Evolutionary conservation across 2,888 invertebrate genomes (phyloP), one percentile per base, ranked within the genome.

Genomic region (Augochlorella aurata): DNA sequence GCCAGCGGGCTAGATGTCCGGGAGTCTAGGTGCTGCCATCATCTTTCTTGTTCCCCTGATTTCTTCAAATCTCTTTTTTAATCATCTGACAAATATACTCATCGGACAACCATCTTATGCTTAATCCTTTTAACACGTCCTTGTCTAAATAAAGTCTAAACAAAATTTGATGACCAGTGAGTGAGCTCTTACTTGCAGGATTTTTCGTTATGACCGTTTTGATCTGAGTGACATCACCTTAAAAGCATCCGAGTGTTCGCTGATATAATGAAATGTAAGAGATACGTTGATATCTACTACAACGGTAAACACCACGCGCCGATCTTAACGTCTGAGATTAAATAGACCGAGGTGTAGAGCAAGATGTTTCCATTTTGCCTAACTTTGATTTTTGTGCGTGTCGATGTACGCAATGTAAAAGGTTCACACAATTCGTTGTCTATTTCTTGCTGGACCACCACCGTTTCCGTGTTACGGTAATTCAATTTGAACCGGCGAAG

Each of bases 1-100:
- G 70, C 47, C 71, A 58, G 72, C 71, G 58, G 68, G 68, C 65
- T 84, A 79, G 82, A 82, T 82, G 82, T 84, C 71, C 82, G 73
- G 75, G 67, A 61, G 67, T 79, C 79, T 24, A 65, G 66, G 24
- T 82, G 73, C 52, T 79, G 38, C 75, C 73, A 68, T 77, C 73
- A 84, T 82, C 44, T 74, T 72, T 50, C 63, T 50, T 18, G 52
- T 71, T 67, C 47, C 50, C 63, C 78, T 21, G 65, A 67, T 63
- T 79, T 61, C 52, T 50, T 65, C 52, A 52, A 66, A 21, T 75
- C 44, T 71, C 52, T 74, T n/a, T 65, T 44, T 29, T 29, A 49
- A 58, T 52, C 16, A 29, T 21, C 10, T 49, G 52, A n/a, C 7
- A 47, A 54, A 10, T 45, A 3, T 21, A 14, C 61, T 63, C 63